These are phyloP conservation scores for Cryptus viduatorius DNA, from an alignment of 2,888 invertebrate genomes.

Conservation along the genomic window DNA sequence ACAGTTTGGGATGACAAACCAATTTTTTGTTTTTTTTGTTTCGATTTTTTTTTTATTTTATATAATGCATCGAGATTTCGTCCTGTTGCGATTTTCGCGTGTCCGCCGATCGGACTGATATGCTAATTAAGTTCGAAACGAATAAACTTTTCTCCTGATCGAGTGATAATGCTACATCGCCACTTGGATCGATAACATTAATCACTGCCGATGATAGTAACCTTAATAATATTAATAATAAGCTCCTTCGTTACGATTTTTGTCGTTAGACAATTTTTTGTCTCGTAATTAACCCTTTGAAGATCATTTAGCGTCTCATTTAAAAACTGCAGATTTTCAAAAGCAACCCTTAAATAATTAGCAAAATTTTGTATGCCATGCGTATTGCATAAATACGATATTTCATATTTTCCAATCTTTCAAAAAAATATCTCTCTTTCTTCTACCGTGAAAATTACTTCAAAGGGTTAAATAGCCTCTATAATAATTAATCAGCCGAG, in stretches of 20 bases:
- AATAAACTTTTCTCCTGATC: slow-evolving; percentile 38
- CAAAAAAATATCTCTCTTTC: background rate
- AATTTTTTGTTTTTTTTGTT: slow-evolving; percentile 22
- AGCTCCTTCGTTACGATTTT: slow-evolving; percentile 53
- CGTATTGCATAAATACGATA: background rate
- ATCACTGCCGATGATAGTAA: slow-evolving; percentile 2
- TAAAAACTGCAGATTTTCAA: no score
- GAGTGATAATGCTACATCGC: background rate
- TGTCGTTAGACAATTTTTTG: background rate
- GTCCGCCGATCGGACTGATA: slow-evolving; percentile 62
- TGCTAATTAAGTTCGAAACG: slow-evolving; percentile 54
- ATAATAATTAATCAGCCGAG: slow-evolving; percentile 20
- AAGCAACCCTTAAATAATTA: no score
- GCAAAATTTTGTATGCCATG: no score
- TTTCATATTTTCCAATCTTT: background rate
- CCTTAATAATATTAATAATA: slow-evolving; percentile 38
- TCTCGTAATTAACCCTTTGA: slow-evolving; percentile 15
- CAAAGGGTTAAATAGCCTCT: slow-evolving; percentile 6
- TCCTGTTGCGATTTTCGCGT: slow-evolving; percentile 5
- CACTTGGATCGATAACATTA: slow-evolving; percentile 26
- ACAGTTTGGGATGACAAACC: slow-evolving; percentile 43
- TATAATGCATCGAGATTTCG: background rate
- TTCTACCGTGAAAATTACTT: background rate
- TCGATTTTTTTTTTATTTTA: slow-evolving; percentile 14
- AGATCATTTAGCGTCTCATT: background rate